A percentile compares a stretch with the other conserved stretches of the same genome.
Evolutionary conservation across 2,888 invertebrate genomes (phyloP).

Genomic region (Campopleginae sp.): DNA sequence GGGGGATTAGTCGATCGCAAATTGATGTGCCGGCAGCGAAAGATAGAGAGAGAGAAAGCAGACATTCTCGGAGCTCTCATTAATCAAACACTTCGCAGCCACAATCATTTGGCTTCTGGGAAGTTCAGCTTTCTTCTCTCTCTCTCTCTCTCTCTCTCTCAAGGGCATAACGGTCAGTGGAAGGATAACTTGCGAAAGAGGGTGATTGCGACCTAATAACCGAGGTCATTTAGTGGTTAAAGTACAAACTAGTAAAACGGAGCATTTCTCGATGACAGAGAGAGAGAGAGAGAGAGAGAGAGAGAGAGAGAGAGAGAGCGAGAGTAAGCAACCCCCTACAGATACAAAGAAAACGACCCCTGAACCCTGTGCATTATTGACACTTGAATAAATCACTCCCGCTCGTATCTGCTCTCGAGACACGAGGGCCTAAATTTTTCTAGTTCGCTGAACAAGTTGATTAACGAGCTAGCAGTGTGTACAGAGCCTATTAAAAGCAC

Average conservation of each 20-base stretch:
- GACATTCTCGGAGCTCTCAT: neutral
- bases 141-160: neutral
- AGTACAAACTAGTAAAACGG: conserved; percentile 20
- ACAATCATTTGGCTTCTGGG: neutral
- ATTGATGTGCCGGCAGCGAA: neutral
- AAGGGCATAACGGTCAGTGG: conserved; percentile 9
- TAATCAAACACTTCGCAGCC: neutral
- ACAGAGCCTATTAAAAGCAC: conserved; percentile 47
- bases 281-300: conserved; percentile 26
- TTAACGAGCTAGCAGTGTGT: conserved; percentile 45
- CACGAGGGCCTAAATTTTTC: conserved; percentile 63
- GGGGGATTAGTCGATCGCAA: conserved; percentile 6
- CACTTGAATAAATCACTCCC: conserved; percentile 59
- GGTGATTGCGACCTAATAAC: conserved; percentile 51
- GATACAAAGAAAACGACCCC: conserved; percentile 14
- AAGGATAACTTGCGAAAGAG: conserved; percentile 14
- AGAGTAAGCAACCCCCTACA: conserved; percentile 26
- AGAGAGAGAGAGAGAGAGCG: no score
- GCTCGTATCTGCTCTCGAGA: conserved; percentile 27
- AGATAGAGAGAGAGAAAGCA: neutral
- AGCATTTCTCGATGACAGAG: conserved; percentile 23
- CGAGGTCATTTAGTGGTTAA: conserved; percentile 42
- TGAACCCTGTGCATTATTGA: conserved; percentile 65
- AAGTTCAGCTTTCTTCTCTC: neutral
- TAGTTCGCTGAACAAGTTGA: conserved; percentile 68